These are phyloP conservation scores for Petrophora chlorosata DNA, from an alignment of 2,888 invertebrate genomes.

Conservation along the genomic window DNA sequence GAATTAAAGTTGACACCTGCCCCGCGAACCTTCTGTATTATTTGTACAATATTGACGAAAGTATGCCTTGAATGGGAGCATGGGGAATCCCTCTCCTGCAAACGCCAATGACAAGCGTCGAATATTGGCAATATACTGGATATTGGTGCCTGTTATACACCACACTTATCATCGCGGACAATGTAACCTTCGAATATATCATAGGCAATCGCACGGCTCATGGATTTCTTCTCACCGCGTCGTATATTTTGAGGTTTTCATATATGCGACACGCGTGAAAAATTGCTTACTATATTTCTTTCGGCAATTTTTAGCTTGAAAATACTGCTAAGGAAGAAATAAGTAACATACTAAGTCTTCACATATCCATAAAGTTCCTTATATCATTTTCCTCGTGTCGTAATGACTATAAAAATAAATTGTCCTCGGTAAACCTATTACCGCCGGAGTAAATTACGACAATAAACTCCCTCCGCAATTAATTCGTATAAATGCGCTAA, in stretches of 20 bases:
- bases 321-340: constrained; percentile 13
- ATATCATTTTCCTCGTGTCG: constrained; percentile 22
- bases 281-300: constrained; percentile 10
- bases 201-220: constrained; percentile 29
- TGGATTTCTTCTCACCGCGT: constrained; percentile 26
- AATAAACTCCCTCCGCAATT: constrained; percentile 40
- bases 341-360: constrained; percentile 2
- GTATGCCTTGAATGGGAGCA: neutral
- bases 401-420: constrained; percentile 35
- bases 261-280: constrained; percentile 17
- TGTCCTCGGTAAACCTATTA: constrained; percentile 28
- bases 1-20: no score
- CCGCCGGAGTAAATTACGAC: constrained; percentile 30
- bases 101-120: constrained; percentile 43
- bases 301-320: constrained; percentile 12
- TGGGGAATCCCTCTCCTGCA: constrained; percentile 43
- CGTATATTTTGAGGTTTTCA: constrained; percentile 25
- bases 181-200: constrained; percentile 33
- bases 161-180: constrained; percentile 37
- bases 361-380: constrained; percentile 10
- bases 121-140: constrained; percentile 44
- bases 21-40: no score
- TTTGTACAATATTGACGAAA: neutral
- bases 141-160: constrained; percentile 38
- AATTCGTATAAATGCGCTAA: constrained; percentile 53